Percentiles rank a stretch among this genome's conserved stretches.
phyloP scores from a whole-genome alignment of 2,113 vertebrate species.

The Felis catus region DNA sequence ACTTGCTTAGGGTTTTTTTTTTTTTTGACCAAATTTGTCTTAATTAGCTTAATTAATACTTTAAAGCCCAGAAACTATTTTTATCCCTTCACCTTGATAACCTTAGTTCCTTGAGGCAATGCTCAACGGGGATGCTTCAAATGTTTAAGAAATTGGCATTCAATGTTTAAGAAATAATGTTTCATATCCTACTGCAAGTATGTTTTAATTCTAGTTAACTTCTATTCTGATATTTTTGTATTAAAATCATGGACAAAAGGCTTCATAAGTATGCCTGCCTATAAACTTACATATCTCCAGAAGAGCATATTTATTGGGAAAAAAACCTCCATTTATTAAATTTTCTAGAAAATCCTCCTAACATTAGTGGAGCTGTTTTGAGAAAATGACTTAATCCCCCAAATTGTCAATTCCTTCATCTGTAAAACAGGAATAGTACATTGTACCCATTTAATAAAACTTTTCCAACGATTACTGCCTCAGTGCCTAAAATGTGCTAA shows the following conservation, averaged over 20 bases:
- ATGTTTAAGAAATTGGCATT: neutral
- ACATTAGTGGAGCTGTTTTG: neutral
- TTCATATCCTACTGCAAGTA: neutral
- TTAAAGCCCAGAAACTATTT: neutral
- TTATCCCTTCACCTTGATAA: neutral
- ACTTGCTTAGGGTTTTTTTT: neutral
- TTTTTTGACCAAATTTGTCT: neutral
- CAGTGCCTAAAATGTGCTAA: neutral
- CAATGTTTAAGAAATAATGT: neutral
- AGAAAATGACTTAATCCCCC: constrained; percentile 13
- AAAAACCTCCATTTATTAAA: neutral
- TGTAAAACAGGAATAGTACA: neutral
- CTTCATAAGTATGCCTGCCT: neutral
- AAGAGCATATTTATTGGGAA: neutral
- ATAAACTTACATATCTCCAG: neutral
- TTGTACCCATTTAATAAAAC: neutral
- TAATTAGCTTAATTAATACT: neutral
- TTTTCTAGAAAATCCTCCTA: neutral
- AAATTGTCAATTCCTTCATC: neutral
- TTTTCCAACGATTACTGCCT: neutral
- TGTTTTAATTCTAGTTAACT: constrained; percentile 5
- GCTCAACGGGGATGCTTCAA: neutral
- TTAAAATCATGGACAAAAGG: neutral
- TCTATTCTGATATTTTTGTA: constrained; percentile 5
- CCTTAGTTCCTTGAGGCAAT: neutral